Evolutionary conservation across 2,797 vertebrate species (phyloP).

Genomic region (Semotilus atromaculatus): DNA sequence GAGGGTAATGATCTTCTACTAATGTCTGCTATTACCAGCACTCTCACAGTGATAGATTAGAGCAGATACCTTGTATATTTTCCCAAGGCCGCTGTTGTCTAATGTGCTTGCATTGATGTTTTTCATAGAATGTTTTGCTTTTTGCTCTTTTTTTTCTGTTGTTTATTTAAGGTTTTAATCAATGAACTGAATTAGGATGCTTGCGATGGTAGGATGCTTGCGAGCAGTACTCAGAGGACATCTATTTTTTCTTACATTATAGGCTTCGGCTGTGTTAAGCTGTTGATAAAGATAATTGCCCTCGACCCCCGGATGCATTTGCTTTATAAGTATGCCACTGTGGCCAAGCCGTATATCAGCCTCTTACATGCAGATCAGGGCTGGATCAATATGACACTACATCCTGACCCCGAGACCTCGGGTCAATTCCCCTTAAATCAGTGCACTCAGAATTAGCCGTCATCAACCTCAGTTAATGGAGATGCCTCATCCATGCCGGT

Average conservation of each 20-base stretch:
- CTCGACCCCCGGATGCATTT: conserved; percentile 39
- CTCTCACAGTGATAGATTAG: conserved; percentile 61
- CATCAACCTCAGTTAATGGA: conserved; percentile 65
- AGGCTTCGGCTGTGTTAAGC: conserved; percentile 37
- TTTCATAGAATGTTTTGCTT: conserved; percentile 32
- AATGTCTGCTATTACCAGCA: conserved; percentile 66
- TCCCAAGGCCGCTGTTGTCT: conserved; percentile 55
- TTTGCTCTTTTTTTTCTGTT: conserved; percentile 26
- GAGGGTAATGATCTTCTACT: conserved; percentile 68
- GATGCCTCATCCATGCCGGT: conserved; percentile 66
- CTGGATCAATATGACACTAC: conserved; percentile 64
- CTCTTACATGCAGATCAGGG: conserved; percentile 62
- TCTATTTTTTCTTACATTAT: conserved; percentile 19
- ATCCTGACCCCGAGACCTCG: conserved; percentile 68
- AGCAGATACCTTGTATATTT: conserved; percentile 60
- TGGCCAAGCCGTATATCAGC: conserved; percentile 50
- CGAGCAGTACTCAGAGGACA: conserved; percentile 31
- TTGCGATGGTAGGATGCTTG: background rate
- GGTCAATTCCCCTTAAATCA: conserved; percentile 61
- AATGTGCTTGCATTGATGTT: conserved; percentile 42
- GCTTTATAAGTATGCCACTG: conserved; percentile 51
- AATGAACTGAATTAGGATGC: conserved; percentile 45
- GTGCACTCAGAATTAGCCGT: conserved; percentile 67
- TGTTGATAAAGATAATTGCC: conserved; percentile 57
- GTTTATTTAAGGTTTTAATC: conserved; percentile 47